These are phyloP conservation scores for Balearica regulorum DNA, from an alignment of 2,797 vertebrate species.

Conservation along the genomic window DNA sequence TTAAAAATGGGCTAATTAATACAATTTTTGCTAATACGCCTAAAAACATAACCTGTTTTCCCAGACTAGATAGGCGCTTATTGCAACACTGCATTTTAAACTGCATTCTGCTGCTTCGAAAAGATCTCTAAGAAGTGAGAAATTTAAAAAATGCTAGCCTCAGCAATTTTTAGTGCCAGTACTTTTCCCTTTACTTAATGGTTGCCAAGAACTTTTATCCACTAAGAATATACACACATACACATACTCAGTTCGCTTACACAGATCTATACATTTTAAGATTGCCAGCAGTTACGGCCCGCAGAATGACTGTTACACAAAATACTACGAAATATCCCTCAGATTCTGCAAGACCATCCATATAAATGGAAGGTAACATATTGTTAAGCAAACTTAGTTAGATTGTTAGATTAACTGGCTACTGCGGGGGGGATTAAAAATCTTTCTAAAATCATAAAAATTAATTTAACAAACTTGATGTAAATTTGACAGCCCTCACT, in stretches of 20 bases:
- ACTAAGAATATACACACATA: background rate
- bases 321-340: background rate
- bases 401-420: background rate
- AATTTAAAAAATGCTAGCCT: background rate
- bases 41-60: slow-evolving; percentile 6
- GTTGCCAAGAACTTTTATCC: background rate
- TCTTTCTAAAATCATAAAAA: background rate
- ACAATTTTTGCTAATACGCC: background rate
- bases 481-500: background rate
- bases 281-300: background rate
- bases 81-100: background rate
- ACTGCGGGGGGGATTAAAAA: fast-evolving
- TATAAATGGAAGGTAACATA: background rate
- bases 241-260: background rate
- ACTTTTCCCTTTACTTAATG: background rate
- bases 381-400: background rate
- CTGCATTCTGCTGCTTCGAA: background rate
- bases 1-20: background rate
- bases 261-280: background rate
- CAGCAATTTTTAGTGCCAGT: background rate
- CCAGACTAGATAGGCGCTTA: background rate
- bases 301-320: background rate
- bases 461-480: background rate
- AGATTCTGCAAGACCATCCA: background rate
- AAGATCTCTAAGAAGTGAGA: background rate